Evolutionary conservation across 2,113 vertebrate species (phyloP).

Genomic region (Lynx canadensis): DNA sequence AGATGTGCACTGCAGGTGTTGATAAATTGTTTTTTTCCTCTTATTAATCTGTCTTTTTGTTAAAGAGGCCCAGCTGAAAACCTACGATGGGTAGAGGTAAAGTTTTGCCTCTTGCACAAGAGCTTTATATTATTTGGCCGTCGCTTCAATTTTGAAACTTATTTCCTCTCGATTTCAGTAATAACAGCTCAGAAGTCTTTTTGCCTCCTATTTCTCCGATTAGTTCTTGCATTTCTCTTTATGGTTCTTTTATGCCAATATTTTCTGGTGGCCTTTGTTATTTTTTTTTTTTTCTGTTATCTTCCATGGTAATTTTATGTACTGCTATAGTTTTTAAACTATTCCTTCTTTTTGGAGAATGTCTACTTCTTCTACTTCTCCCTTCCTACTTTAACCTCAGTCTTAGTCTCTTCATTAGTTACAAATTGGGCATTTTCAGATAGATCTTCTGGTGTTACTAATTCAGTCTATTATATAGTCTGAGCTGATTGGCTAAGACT

Average conservation of each 20-base stretch:
- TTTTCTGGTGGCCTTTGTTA: neutral
- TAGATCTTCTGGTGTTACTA: neutral
- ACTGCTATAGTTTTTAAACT: neutral
- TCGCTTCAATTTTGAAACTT: neutral
- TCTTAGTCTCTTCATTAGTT: neutral
- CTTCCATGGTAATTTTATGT: neutral
- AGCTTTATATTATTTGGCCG: neutral
- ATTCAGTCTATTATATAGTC: neutral
- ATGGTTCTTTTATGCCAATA: neutral
- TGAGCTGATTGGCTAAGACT: neutral
- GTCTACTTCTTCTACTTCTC: neutral
- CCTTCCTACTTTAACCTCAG: neutral
- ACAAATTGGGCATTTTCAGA: neutral
- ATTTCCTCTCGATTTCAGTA: neutral
- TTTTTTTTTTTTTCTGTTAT: neutral
- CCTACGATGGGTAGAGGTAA: neutral
- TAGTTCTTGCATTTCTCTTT: neutral
- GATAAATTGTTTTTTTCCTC: neutral
- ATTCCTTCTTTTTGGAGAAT: neutral
- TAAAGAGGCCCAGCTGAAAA: neutral
- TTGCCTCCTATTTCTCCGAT: neutral
- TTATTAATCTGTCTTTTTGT: neutral
- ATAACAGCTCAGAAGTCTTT: neutral
- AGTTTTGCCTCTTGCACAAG: neutral
- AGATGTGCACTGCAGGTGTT: neutral